Evolutionary conservation across 64 coral and sea anemone species (phyloP), one percentile per base, ranked within the genome.

Genomic region (Orbicella faveolata): DNA sequence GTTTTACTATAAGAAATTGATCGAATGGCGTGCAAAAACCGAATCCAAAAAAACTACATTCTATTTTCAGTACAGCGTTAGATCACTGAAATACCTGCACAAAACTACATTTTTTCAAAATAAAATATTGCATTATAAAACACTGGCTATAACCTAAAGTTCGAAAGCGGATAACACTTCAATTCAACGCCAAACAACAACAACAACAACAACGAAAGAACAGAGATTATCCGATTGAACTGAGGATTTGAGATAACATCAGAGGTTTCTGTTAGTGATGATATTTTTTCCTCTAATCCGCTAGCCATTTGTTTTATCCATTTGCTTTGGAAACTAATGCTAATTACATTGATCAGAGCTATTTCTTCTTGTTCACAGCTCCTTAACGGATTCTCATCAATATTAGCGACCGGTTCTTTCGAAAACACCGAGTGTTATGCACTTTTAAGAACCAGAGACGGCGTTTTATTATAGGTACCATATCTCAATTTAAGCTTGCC

Each of bases 221-320:
- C 54, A 81, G 9, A 62, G 54, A 61, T 81, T 81, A 81, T 63
- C 79, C 79, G 79, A 61, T 54, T 57, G 18, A 79, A 30, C 30
- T 30, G 30, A 25, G 79, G 79, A 81, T 81, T 63, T 62, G 79
- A 25, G 26, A 62, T 62, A 81, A 11, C 25, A 81, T 62, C 53
- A n/a, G 21, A 67, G 64, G 25, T 6, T 69, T 69, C 23, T 21
- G 20, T 69, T 23, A 79, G 17, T 13, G 25, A 35, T 77, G 17
- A 20, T 41, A 41, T 20, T 11, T 77, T 41, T 57, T 55, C 25
- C 2, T 54, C 4, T 35, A 35, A 35, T 81, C 51, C 57, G 25
- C 6, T 25, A 61, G 21, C 54, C 53, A 81, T 18, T 81, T 81
- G 79, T 62, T 81, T 62, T 62, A 9, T 2, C 62, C 53, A 81